Conservation (phyloP, 2,797 vertebrate species). For the Aldrovandia affinis region DNA sequence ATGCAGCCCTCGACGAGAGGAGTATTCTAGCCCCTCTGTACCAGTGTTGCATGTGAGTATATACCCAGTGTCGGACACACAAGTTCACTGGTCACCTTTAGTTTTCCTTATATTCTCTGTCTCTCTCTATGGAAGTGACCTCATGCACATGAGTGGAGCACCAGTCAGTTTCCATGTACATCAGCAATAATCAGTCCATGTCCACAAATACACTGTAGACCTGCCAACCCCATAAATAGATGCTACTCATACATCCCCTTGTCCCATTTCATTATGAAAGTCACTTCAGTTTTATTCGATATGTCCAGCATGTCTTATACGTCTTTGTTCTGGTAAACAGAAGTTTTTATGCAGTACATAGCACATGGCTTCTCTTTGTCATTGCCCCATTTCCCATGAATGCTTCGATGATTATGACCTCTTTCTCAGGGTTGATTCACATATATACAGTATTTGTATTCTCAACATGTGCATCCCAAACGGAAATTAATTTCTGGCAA, state of each 20-base stretch:
- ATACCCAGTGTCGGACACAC: not conserved
- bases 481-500: no score
- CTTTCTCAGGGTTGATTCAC: no score
- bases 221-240: not conserved
- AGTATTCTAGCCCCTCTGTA: slow-evolving; percentile 97
- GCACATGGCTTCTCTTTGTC: no score
- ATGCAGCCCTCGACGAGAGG: slow-evolving; percentile 91
- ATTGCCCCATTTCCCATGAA: no score
- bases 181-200: not conserved
- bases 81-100: not conserved
- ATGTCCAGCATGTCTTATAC: not conserved
- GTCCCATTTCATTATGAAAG: not conserved
- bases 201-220: not conserved
- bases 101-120: not conserved
- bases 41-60: slow-evolving; percentile 98
- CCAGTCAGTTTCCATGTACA: not conserved
- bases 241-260: not conserved
- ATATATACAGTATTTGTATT: no score
- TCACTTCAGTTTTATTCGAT: not conserved
- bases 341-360: no score
- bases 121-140: not conserved
- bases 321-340: not conserved
- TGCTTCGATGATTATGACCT: no score
- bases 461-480: no score
- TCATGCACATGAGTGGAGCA: not conserved